phyloP scores from a whole-genome alignment of 2,113 vertebrate species.

The Atractosteus spatula region DNA sequence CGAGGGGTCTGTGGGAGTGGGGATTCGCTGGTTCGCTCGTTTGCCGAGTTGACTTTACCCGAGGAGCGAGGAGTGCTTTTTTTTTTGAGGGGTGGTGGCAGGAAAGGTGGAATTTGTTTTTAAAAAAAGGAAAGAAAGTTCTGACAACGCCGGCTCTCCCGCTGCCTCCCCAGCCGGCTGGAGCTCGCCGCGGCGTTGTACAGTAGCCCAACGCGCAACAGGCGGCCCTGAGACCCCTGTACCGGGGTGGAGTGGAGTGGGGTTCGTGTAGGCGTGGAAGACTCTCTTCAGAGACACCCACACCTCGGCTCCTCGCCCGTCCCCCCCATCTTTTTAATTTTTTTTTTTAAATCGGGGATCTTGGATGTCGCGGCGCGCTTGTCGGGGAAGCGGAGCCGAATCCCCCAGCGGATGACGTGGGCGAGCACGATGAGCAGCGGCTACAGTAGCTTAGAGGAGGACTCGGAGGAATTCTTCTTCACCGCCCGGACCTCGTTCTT shows the following conservation, averaged over 20 bases:
- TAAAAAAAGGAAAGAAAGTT: no score
- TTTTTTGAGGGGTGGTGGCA: no score
- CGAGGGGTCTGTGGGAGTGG: no score
- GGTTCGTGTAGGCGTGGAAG: constrained; percentile 43
- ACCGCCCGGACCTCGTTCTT: constrained; percentile 95
- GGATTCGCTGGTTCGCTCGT: no score
- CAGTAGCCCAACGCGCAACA: no score
- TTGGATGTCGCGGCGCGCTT: constrained; percentile 22
- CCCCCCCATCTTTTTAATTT: not conserved
- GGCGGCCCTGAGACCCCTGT: no score
- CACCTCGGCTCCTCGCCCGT: not conserved
- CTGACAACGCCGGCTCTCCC: no score
- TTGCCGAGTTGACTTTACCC: no score
- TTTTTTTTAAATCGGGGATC: constrained; percentile 42
- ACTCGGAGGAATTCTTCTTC: constrained; percentile 95
- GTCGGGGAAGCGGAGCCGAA: constrained; percentile 19
- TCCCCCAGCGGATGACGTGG: constrained; percentile 73
- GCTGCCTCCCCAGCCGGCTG: no score
- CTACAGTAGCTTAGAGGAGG: constrained; percentile 94
- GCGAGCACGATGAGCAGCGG: constrained; percentile 95
- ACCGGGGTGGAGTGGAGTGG: constrained; percentile 24
- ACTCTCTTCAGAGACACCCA: not conserved
- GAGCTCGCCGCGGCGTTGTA: no score
- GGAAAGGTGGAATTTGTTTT: no score
- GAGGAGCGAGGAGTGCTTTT: no score